Conservation (phyloP, 2,797 vertebrate species). For the Anniella stebbinsi region DNA sequence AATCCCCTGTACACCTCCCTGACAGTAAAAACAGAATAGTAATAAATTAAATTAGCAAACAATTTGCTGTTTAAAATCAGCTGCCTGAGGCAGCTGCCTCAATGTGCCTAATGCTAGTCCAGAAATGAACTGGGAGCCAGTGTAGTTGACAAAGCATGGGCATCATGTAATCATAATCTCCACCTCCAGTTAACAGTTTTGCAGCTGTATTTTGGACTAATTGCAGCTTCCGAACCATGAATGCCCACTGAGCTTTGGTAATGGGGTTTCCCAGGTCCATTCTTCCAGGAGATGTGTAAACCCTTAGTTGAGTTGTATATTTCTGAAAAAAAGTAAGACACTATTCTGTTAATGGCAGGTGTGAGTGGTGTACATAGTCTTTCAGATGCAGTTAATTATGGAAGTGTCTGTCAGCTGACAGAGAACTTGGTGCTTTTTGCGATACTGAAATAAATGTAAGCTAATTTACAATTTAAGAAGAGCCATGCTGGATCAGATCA, state of each 20-base stretch:
- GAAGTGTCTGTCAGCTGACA: background rate
- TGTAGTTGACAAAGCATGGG: background rate
- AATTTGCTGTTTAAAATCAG: background rate
- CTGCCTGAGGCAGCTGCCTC: background rate
- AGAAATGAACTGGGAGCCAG: background rate
- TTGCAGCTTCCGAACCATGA: background rate
- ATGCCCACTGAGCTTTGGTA: background rate
- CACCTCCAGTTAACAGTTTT: background rate
- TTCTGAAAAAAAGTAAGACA: background rate
- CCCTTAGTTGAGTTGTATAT: background rate
- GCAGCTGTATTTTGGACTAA: background rate
- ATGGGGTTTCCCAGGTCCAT: background rate
- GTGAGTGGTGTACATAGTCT: background rate
- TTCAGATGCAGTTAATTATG: background rate
- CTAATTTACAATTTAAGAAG: background rate
- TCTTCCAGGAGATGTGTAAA: background rate
- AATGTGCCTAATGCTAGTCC: background rate
- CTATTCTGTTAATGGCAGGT: background rate
- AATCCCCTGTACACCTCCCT: background rate
- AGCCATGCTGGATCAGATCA: too few relatives aligned
- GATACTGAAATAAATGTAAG: background rate
- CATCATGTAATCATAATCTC: background rate
- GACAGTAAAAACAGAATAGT: background rate
- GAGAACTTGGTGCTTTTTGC: background rate
- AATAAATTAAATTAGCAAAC: too few relatives aligned